phyloP scores from a whole-genome alignment of 2,888 invertebrate genomes.

The Orthosia incerta region DNA sequence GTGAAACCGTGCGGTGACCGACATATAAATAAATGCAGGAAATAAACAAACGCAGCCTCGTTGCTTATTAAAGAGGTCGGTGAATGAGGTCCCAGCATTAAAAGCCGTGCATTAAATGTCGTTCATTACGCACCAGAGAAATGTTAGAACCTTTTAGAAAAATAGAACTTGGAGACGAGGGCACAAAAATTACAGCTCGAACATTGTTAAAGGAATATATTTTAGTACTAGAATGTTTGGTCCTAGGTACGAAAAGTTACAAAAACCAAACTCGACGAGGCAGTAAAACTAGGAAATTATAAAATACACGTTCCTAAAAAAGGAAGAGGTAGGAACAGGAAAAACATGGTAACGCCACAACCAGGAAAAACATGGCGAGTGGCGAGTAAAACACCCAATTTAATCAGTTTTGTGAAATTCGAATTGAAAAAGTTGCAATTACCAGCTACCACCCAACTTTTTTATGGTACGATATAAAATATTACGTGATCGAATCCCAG shows the following conservation, averaged over 20 bases:
- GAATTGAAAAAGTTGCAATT: constrained; percentile 18
- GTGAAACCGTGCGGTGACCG: constrained; percentile 40
- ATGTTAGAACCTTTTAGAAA: constrained; percentile 68
- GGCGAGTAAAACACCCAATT: neutral
- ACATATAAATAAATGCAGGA: constrained; percentile 57
- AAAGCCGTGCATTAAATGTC: constrained; percentile 68
- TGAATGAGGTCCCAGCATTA: constrained; percentile 73
- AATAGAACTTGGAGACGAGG: constrained; percentile 60
- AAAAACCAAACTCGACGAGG: neutral
- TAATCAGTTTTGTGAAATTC: constrained; percentile 14
- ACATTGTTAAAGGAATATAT: neutral
- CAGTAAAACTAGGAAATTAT: neutral
- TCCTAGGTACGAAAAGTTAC: neutral
- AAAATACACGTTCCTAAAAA: neutral
- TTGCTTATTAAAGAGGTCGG: constrained; percentile 69
- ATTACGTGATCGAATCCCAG: constrained; percentile 41
- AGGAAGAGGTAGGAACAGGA: neutral
- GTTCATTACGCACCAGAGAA: constrained; percentile 72
- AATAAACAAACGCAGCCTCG: constrained; percentile 63
- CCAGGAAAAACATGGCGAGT: neutral
- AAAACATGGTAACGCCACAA: neutral
- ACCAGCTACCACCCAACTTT: constrained; percentile 8
- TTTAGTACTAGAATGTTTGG: neutral
- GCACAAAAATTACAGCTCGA: neutral
- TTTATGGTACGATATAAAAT: constrained; percentile 40